These are phyloP conservation scores for Tragelaphus imberbis DNA, from an alignment of 2,113 vertebrate species.

Conservation along the genomic window DNA sequence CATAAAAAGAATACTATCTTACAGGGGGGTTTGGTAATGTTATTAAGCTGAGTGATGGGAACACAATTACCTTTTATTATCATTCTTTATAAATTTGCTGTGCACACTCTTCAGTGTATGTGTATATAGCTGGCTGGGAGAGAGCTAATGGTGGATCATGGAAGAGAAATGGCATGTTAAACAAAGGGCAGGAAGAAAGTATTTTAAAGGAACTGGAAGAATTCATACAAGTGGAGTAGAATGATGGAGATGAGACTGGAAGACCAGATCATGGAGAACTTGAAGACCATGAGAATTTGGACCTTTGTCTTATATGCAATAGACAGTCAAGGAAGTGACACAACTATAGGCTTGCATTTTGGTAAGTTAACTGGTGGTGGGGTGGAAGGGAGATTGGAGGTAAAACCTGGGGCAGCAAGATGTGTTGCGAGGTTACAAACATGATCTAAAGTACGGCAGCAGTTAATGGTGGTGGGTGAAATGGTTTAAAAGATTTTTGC, in stretches of 20 bases:
- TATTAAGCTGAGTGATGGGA: background rate
- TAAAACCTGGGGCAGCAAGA: background rate
- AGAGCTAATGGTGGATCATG: background rate
- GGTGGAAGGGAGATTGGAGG: background rate
- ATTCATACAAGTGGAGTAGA: background rate
- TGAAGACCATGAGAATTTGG: background rate
- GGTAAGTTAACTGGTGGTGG: background rate
- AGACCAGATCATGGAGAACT: background rate
- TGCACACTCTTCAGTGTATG: background rate
- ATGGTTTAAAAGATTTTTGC: background rate
- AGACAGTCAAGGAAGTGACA: background rate
- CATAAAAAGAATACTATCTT: background rate
- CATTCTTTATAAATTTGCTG: background rate
- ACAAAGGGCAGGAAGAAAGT: background rate
- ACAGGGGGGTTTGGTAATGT: background rate
- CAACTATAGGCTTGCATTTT: background rate
- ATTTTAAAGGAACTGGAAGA: background rate
- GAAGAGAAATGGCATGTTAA: background rate
- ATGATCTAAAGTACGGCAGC: background rate
- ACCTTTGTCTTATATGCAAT: background rate
- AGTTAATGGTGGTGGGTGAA: background rate
- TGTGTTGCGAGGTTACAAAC: background rate
- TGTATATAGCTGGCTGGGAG: background rate
- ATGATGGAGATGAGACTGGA: background rate
- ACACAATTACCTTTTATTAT: background rate